Conservation (phyloP, 1,140 invertebrate species). For the Ceratina calcarata region DNA sequence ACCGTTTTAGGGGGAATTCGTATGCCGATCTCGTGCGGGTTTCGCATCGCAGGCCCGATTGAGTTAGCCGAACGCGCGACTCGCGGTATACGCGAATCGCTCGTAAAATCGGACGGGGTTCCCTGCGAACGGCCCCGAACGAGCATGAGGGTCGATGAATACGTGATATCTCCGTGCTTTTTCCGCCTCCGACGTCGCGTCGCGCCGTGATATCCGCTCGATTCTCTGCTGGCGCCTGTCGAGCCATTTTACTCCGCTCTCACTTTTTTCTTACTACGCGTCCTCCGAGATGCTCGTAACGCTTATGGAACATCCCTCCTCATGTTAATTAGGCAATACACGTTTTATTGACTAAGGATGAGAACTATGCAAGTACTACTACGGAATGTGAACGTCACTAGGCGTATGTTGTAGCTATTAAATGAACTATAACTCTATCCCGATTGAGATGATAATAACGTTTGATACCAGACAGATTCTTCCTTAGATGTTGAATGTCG, state of each 20-base stretch:
- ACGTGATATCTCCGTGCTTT: conserved; percentile 31
- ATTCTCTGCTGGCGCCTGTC: conserved; percentile 8
- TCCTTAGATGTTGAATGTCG: too few relatives aligned
- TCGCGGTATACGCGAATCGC: conserved; percentile 50
- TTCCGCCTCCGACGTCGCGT: conserved; percentile 2
- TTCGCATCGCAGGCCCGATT: conserved; percentile 43
- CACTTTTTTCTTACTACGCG: background rate
- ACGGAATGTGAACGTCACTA: background rate
- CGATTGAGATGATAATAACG: too few relatives aligned
- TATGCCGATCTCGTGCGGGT: conserved; percentile 34
- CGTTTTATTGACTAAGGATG: too few relatives aligned
- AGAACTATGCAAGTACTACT: too few relatives aligned
- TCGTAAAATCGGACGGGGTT: conserved; percentile 49
- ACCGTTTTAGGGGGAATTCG: conserved; percentile 30
- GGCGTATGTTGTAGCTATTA: background rate
- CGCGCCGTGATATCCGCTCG: conserved; percentile 6
- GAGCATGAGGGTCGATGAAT: conserved; percentile 37
- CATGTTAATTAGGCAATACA: too few relatives aligned
- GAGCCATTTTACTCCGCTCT: background rate
- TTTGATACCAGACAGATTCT: too few relatives aligned
- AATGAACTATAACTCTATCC: too few relatives aligned
- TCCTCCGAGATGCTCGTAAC: background rate
- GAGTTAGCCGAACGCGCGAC: conserved; percentile 46
- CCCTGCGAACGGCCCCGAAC: conserved; percentile 22
- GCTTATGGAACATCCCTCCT: too few relatives aligned